These are phyloP conservation scores for Microtus montanus DNA, from an alignment of 2,113 vertebrate species.

Conservation along the genomic window DNA sequence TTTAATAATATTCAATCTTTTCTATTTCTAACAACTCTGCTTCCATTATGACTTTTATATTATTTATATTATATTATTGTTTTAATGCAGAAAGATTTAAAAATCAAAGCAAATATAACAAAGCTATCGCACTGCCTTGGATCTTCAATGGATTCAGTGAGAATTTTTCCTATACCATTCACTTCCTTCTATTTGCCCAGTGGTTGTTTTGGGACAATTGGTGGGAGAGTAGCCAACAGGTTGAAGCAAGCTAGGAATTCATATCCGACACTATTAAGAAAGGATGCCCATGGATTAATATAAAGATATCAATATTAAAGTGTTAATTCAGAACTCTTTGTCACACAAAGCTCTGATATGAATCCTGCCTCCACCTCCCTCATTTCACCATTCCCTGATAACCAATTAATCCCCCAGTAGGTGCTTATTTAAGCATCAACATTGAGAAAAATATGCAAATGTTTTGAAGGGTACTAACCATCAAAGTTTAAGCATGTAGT, in stretches of 20 bases:
- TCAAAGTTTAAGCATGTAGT: neutral
- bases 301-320: neutral
- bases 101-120: neutral
- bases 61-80: neutral
- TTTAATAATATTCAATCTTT: neutral
- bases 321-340: neutral
- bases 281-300: neutral
- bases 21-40: neutral
- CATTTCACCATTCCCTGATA: neutral
- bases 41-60: neutral
- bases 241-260: neutral
- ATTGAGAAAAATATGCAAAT: neutral
- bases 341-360: neutral
- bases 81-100: conserved; percentile 30
- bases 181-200: neutral
- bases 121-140: neutral
- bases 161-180: neutral
- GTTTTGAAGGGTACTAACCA: neutral
- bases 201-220: neutral
- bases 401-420: neutral
- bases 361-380: neutral
- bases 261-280: neutral
- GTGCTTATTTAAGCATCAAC: neutral
- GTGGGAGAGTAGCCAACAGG: neutral
- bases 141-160: neutral